Evolutionary conservation across 1,140 invertebrate genomes (phyloP).

Genomic region (Solen grandis): DNA sequence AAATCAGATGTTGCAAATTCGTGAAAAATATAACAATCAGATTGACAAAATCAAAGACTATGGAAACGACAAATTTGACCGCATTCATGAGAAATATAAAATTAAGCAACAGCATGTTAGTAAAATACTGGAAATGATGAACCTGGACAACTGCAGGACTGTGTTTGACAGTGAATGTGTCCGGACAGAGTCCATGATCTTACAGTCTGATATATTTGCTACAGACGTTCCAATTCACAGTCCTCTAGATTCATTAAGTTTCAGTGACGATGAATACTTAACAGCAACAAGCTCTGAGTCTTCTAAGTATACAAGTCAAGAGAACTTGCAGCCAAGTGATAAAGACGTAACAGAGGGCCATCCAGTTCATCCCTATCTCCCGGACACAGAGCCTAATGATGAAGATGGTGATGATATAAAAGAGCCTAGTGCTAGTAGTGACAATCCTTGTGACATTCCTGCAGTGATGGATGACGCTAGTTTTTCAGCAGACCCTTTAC

Average conservation of each 20-base stretch:
- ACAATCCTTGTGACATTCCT: too few species aligned
- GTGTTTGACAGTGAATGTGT: slow-evolving; percentile 86
- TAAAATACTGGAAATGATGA: slow-evolving; percentile 96
- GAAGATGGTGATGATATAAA: slow-evolving; percentile 3
- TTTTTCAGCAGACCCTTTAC: too few species aligned
- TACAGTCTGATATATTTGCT: slow-evolving; percentile 35
- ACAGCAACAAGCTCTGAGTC: slow-evolving; percentile 47
- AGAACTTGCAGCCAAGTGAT: slow-evolving; percentile 13
- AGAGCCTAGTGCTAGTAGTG: too few species aligned
- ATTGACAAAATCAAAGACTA: slow-evolving; percentile 96
- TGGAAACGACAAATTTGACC: slow-evolving; percentile 93
- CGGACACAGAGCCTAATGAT: neutral
- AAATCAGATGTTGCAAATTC: slow-evolving; percentile 93
- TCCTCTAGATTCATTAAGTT: slow-evolving; percentile 29
- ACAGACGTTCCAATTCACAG: slow-evolving; percentile 37
- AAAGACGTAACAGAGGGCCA: neutral
- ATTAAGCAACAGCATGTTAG: slow-evolving; percentile 95
- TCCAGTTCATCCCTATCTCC: slow-evolving; percentile 41
- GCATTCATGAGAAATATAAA: slow-evolving; percentile 95
- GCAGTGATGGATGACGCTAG: too few species aligned
- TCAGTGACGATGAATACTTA: slow-evolving; percentile 48
- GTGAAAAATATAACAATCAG: slow-evolving; percentile 97
- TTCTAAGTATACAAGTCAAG: slow-evolving; percentile 33
- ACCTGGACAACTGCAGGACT: slow-evolving; percentile 96
- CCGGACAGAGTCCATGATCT: slow-evolving; percentile 86